Evolutionary conservation across 1,140 invertebrate genomes (phyloP).

Genomic region (Drosophila albomicans): DNA sequence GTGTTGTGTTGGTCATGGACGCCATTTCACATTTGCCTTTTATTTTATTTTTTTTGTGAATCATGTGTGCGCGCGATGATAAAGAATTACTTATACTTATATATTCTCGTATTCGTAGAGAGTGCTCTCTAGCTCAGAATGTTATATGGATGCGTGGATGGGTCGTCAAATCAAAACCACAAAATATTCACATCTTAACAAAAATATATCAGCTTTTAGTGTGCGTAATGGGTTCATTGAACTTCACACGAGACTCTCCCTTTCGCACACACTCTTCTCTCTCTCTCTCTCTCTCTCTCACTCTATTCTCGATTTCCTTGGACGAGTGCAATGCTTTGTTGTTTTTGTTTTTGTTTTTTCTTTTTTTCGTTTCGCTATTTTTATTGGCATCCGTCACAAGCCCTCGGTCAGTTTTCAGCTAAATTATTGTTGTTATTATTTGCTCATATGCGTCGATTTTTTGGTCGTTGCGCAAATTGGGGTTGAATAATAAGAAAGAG

Average conservation of each 20-base stretch:
- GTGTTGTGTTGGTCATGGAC: conserved; percentile 79
- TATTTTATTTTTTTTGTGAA: conserved; percentile 55
- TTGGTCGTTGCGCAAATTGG: conserved; percentile 31
- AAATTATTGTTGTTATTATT: conserved; percentile 58
- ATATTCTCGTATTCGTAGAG: conserved; percentile 17
- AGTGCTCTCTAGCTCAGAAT: background rate
- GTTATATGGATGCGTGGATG: background rate
- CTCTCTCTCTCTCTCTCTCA: background rate
- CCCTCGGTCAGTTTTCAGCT: conserved; percentile 34
- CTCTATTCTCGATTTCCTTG: background rate
- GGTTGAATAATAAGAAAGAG: background rate
- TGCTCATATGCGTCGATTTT: conserved; percentile 68
- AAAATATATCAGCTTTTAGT: conserved; percentile 37
- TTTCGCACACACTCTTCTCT: background rate
- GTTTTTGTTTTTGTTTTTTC: background rate
- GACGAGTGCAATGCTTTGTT: conserved; percentile 1
- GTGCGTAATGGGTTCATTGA: conserved; percentile 72
- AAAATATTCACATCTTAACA: conserved; percentile 53
- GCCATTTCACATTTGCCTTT: conserved; percentile 68
- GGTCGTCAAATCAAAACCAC: conserved; percentile 65
- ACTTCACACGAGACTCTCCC: conserved; percentile 28
- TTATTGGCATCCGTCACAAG: conserved; percentile 3
- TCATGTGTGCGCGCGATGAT: conserved; percentile 73
- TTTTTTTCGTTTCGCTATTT: background rate
- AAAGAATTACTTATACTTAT: conserved; percentile 58